These are phyloP conservation scores for Troilus luridus DNA, from an alignment of 2,888 invertebrate species.

Conservation along the genomic window DNA sequence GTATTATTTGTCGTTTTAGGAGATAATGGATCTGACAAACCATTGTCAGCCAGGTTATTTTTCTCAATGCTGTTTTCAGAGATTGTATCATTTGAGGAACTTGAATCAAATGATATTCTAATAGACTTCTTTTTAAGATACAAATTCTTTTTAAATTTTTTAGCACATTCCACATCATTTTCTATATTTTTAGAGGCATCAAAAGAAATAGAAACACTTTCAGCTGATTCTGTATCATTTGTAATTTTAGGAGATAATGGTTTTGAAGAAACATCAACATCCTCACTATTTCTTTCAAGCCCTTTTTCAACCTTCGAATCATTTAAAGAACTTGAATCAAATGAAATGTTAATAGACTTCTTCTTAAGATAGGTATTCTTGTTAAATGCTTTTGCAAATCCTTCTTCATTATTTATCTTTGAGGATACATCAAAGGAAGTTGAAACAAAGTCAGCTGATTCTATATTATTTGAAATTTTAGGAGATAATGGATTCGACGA, in stretches of 20 bases:
- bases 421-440: not conserved
- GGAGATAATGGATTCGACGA: not conserved
- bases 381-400: not conserved
- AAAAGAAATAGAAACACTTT: not conserved
- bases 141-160: not conserved
- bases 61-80: not conserved
- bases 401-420: not conserved
- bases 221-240: not conserved
- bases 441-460: not conserved
- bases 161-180: not conserved
- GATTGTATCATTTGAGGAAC: not conserved
- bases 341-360: not conserved
- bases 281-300: not conserved
- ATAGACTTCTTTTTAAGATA: not conserved
- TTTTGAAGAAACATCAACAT: not conserved
- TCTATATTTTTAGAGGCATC: not conserved
- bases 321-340: not conserved
- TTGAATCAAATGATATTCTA: not conserved
- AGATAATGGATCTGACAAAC: not conserved
- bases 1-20: not conserved
- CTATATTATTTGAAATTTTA: not conserved
- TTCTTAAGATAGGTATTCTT: not conserved
- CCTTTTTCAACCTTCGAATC: not conserved
- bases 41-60: not conserved
- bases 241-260: not conserved